Evolutionary conservation across 2,113 vertebrate genomes (phyloP).

Genomic region (Takifugu flavidus): DNA sequence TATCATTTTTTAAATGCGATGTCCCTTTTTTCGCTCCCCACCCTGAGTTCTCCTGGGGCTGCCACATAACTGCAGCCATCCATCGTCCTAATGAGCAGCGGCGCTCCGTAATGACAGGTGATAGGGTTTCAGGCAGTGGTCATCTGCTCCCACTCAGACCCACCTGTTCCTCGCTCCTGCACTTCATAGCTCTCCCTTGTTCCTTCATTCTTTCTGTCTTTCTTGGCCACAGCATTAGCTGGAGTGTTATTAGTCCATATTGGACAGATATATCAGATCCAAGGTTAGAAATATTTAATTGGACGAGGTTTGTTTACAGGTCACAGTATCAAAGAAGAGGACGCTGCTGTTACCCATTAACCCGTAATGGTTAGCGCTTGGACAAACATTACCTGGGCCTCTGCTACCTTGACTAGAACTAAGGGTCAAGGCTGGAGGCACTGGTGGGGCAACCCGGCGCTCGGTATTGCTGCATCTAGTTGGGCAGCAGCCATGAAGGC

Average conservation of each 20-base stretch:
- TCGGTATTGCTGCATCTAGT: conserved; percentile 26
- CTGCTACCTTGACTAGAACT: conserved; percentile 49
- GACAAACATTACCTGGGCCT: conserved; percentile 55
- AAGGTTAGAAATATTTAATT: too few species aligned
- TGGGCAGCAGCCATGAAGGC: conserved; percentile 32
- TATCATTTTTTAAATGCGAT: too few species aligned
- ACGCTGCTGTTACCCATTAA: conserved; percentile 68
- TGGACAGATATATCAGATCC: too few species aligned
- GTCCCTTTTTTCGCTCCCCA: not conserved
- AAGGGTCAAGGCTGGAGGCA: conserved; percentile 38
- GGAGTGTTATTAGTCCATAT: too few species aligned
- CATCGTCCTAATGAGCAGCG: conserved; percentile 69
- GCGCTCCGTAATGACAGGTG: conserved; percentile 66
- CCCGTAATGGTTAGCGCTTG: conserved; percentile 63
- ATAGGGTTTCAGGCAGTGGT: conserved; percentile 66
- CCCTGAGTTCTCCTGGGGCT: conserved; percentile 23
- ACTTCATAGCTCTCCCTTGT: not conserved
- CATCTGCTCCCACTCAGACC: conserved; percentile 62
- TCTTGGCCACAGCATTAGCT: conserved; percentile 28
- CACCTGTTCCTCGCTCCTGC: conserved; percentile 55
- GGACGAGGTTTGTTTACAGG: conserved; percentile 27
- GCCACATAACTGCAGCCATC: conserved; percentile 36
- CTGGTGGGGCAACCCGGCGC: not conserved
- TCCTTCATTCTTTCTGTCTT: conserved; percentile 8
- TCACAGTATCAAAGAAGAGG: conserved; percentile 57